Percentiles rank a stretch among this genome's conserved stretches.
Conservation (phyloP, 2,888 invertebrate genomes). For the Andrena hattorfiana region DNA sequence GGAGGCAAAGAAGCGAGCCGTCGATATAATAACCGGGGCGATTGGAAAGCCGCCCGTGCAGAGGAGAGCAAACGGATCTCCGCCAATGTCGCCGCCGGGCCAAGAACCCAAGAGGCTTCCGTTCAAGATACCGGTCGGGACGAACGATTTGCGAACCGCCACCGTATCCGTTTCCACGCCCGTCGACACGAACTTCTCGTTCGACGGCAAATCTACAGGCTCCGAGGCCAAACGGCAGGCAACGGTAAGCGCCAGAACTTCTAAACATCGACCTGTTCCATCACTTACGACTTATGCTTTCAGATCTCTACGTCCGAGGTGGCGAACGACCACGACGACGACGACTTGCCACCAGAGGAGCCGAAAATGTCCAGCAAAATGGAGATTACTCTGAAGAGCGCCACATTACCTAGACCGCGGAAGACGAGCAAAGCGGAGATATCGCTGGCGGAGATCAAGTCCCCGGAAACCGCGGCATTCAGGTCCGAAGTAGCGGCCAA, state of each 20-base stretch:
- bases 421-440: slow-evolving; percentile 89
- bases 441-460: slow-evolving; percentile 86
- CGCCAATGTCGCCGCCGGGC: slow-evolving; percentile 80
- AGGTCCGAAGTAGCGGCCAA: slow-evolving; percentile 82
- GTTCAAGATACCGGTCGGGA: slow-evolving; percentile 81
- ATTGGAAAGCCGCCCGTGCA: slow-evolving; percentile 79
- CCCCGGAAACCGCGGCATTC: slow-evolving; percentile 75
- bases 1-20: slow-evolving; percentile 81
- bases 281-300: neutral
- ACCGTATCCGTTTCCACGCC: slow-evolving; percentile 84
- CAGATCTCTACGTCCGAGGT: slow-evolving; percentile 1
- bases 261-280: too few species aligned
- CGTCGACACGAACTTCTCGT: slow-evolving; percentile 79
- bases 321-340: neutral
- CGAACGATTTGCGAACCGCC: slow-evolving; percentile 83
- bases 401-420: slow-evolving; percentile 88
- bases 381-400: slow-evolving; percentile 89
- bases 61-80: slow-evolving; percentile 77
- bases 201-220: slow-evolving; percentile 75
- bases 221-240: slow-evolving; percentile 53
- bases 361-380: slow-evolving; percentile 87
- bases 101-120: slow-evolving; percentile 80
- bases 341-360: slow-evolving; percentile 70
- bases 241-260: too few species aligned
- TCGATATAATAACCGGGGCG: slow-evolving; percentile 82